These are phyloP conservation scores for Adelges cooleyi DNA, from an alignment of 1,140 invertebrate genomes.

Conservation along the genomic window DNA sequence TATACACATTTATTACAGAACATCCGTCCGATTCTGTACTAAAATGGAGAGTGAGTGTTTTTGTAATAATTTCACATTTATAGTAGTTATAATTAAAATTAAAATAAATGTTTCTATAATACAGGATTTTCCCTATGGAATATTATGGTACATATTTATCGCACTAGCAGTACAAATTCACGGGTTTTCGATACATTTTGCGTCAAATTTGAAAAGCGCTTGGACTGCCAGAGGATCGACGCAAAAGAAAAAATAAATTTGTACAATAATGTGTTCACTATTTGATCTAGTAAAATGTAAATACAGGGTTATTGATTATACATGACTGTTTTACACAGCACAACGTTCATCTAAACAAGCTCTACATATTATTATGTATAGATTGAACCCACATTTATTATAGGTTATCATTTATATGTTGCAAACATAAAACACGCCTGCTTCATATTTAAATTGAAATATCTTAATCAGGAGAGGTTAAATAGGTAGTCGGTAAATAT, in stretches of 20 bases:
- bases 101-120: conserved; percentile 31
- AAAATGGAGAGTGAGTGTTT: conserved; percentile 59
- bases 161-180: conserved; percentile 81
- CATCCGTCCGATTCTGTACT: conserved; percentile 54
- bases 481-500: too few relatives aligned
- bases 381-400: too few relatives aligned
- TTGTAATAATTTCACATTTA: background rate
- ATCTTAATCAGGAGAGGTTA: too few relatives aligned
- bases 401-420: too few relatives aligned
- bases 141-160: conserved; percentile 90
- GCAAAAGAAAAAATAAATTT: conserved; percentile 38
- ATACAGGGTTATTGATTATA: background rate
- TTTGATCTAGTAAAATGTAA: conserved; percentile 1
- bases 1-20: conserved; percentile 63
- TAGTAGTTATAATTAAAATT: too few relatives aligned
- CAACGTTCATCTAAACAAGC: too few relatives aligned
- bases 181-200: conserved; percentile 78
- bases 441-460: too few relatives aligned
- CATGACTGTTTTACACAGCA: too few relatives aligned
- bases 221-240: conserved; percentile 64
- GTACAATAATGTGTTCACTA: background rate
- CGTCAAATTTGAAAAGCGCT: conserved; percentile 68
- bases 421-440: too few relatives aligned
- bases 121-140: conserved; percentile 77
- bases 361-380: too few relatives aligned